Evolutionary conservation across 2,797 vertebrate genomes (phyloP), one percentile per base, ranked within the genome.

Genomic region (Rhabdophis nuchalis): DNA sequence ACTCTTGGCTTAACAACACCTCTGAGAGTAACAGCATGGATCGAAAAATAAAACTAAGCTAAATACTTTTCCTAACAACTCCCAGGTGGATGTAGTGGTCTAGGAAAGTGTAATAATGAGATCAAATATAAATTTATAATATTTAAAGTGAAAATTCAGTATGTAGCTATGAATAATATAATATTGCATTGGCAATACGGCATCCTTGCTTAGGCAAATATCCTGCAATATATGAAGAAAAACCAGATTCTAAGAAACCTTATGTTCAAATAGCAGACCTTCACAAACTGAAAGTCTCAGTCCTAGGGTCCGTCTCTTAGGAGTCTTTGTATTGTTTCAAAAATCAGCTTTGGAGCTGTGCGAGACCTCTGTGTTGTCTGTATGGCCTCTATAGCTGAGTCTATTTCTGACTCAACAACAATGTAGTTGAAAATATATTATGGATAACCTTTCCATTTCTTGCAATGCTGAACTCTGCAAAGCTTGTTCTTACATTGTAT

Each of bases 11-110:
- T 96, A 96, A 93, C 0, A 1, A 92, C 64, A 82, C 0, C 61
- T 96, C 85, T 93, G 91, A 96, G 93, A 92, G 32, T 52, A 96
- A 86, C 53, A 68, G 87, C 60, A 82, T 92, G 92, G 95, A 91
- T 54, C 91, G 89, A 92, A 97, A 96, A 96, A 95, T 94, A 96
- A 96, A 96, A 93, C 29, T 82, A 95, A 93, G 95, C 90, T 91
- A 96, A 94, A 93, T 93, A 94, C 20, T 96, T 89, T 93, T 64
- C 61, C 53, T 95, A 96, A 96, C 58, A 96, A 92, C 85, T 93
- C 94, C 85, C 95, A 0, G 20, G 87, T 85, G 93, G 88, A 53
- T 5, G 32, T 36, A 92, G 50, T 94, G 88, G 89, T 90, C 94
- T 91, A 92, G 60, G 16, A 95, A 96, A 94, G 57, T 93, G 89